Percentiles rank a stretch among this genome's conserved stretches.
phyloP scores from a whole-genome alignment of 2,888 invertebrate genomes.

The Entomobrya proxima region DNA sequence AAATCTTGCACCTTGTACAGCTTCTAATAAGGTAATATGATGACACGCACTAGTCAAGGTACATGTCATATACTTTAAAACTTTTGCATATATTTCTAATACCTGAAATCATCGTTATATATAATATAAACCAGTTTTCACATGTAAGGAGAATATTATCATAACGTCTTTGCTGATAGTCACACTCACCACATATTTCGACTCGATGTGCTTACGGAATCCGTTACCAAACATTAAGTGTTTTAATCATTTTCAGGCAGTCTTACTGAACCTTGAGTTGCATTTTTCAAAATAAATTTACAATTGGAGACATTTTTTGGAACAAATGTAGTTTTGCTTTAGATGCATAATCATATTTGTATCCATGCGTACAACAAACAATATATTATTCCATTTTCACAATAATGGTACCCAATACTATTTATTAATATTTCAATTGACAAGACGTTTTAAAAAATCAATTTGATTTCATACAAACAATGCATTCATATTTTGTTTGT shows the following conservation, averaged over 20 bases:
- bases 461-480: too few relatives aligned
- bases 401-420: too few relatives aligned
- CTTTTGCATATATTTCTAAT: background rate
- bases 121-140: background rate
- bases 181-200: background rate
- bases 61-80: background rate
- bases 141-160: background rate
- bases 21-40: background rate
- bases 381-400: too few relatives aligned
- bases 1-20: background rate
- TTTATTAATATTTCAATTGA: too few relatives aligned
- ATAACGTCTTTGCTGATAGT: background rate
- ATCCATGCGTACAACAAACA: too few relatives aligned
- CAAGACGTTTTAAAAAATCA: too few relatives aligned
- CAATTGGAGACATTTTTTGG: background rate
- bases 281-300: background rate
- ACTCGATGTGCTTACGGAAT: background rate
- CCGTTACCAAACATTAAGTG: too few relatives aligned
- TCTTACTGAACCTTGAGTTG: constrained; percentile 13
- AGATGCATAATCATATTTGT: too few relatives aligned
- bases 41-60: background rate
- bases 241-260: constrained; percentile 20
- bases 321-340: too few relatives aligned
- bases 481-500: too few relatives aligned
- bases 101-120: background rate